A percentile compares a stretch with the other conserved stretches of the same genome.
These are phyloP conservation scores for Schlechtendalia chinensis DNA, from an alignment of 1,140 invertebrate species.

Conservation along the genomic window DNA sequence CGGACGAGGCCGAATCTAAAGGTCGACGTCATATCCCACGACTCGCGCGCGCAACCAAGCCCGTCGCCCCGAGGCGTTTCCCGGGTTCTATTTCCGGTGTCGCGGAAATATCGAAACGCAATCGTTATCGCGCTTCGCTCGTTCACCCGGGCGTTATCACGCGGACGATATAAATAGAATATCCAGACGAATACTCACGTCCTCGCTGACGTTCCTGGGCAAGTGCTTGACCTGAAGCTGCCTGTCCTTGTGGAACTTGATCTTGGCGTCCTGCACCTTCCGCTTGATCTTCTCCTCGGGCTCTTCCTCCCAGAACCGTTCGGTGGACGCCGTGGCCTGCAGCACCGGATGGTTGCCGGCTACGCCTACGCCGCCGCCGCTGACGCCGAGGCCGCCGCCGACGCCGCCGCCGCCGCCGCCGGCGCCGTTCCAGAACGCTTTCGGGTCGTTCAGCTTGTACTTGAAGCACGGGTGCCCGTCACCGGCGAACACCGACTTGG, in stretches of 20 bases:
- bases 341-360: slow-evolving; percentile 50
- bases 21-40: not conserved
- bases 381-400: slow-evolving; percentile 55
- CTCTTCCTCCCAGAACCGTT: slow-evolving; percentile 57
- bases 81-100: slow-evolving; percentile 32
- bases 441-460: slow-evolving; percentile 41
- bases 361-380: not conserved
- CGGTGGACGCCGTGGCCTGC: slow-evolving; percentile 56
- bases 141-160: no score
- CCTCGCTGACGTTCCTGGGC: slow-evolving; percentile 58
- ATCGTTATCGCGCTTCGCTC: no score
- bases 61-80: slow-evolving; percentile 3
- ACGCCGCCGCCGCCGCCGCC: not conserved
- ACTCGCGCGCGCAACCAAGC: not conserved
- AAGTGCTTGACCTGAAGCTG: slow-evolving; percentile 58
- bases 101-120: no score
- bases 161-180: not conserved
- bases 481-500: slow-evolving; percentile 33
- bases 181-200: slow-evolving; percentile 54
- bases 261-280: slow-evolving; percentile 56
- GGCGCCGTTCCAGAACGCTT: not conserved
- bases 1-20: slow-evolving; percentile 23
- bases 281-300: slow-evolving; percentile 55
- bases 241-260: slow-evolving; percentile 57
- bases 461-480: slow-evolving; percentile 40